Evolutionary conservation across 2,113 vertebrate genomes (phyloP).

Genomic region (Arenaria interpres): DNA sequence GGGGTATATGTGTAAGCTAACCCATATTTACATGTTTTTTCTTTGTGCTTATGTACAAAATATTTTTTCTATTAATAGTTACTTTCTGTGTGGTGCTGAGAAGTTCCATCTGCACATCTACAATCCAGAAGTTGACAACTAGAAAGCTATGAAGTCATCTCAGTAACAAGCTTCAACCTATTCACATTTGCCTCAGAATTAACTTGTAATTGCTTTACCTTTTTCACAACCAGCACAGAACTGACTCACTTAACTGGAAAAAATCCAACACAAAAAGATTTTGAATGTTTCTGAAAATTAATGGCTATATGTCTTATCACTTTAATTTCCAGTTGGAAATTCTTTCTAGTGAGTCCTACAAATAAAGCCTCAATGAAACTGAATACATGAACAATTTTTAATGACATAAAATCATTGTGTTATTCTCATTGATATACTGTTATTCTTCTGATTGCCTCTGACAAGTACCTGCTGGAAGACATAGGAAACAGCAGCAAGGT

Average conservation of each 20-base stretch:
- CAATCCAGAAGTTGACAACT: background rate
- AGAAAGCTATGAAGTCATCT: background rate
- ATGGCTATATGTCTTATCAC: background rate
- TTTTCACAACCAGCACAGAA: background rate
- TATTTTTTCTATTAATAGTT: background rate
- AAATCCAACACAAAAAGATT: background rate
- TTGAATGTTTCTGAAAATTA: background rate
- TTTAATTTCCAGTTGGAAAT: background rate
- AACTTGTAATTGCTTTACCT: background rate
- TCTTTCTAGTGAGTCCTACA: background rate
- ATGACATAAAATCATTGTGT: background rate
- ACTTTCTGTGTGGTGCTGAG: background rate
- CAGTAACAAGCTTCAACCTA: background rate
- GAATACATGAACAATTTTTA: background rate
- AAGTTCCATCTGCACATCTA: background rate
- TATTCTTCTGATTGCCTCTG: background rate
- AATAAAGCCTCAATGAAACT: background rate
- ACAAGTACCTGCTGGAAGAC: background rate
- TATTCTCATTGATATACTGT: background rate
- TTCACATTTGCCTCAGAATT: background rate
- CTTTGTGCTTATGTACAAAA: background rate
- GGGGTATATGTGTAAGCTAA: background rate
- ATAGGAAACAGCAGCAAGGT: background rate
- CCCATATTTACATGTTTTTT: background rate
- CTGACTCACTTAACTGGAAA: background rate